Conservation (phyloP, 1,140 invertebrate genomes). For the Brachionus paranguensis region DNA sequence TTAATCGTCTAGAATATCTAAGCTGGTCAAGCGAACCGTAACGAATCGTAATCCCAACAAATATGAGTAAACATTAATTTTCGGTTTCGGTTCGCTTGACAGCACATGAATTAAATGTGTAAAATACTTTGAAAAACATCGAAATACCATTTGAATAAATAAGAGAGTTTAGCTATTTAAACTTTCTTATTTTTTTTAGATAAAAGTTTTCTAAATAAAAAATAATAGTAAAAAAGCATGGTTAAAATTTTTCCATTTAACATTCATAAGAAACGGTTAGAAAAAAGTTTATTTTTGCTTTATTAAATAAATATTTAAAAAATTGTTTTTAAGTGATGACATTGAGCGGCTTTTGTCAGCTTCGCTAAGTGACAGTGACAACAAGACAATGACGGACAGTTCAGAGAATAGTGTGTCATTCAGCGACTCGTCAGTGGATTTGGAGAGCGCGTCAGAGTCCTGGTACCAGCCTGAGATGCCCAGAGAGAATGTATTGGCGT, state of each 20-base stretch:
- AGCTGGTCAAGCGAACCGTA: not conserved
- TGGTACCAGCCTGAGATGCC: constrained; percentile 17
- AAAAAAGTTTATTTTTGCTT: not conserved
- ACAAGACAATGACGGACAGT: not conserved
- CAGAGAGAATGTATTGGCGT: not conserved
- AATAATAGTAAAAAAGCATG: not conserved
- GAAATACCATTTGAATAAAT: not conserved
- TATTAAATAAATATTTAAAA: not conserved
- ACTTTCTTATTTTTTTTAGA: not conserved
- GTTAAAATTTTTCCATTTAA: not conserved
- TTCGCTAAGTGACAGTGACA: not conserved
- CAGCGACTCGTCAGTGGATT: not conserved
- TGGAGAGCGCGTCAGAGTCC: not conserved
- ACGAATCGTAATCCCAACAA: not conserved
- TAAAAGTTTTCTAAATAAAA: not conserved
- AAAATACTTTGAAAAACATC: not conserved
- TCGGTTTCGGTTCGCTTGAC: constrained; percentile 10
- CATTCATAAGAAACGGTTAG: not conserved
- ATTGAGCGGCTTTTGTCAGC: not conserved
- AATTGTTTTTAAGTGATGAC: not conserved
- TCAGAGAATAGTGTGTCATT: not conserved
- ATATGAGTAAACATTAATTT: constrained; percentile 13
- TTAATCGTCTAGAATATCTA: not conserved
- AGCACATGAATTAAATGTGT: not conserved
- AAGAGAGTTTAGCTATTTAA: not conserved